Base-by-base conservation (phyloP, 2,113 vertebrate genomes). In the Periophthalmodon schlosseri region DNA sequence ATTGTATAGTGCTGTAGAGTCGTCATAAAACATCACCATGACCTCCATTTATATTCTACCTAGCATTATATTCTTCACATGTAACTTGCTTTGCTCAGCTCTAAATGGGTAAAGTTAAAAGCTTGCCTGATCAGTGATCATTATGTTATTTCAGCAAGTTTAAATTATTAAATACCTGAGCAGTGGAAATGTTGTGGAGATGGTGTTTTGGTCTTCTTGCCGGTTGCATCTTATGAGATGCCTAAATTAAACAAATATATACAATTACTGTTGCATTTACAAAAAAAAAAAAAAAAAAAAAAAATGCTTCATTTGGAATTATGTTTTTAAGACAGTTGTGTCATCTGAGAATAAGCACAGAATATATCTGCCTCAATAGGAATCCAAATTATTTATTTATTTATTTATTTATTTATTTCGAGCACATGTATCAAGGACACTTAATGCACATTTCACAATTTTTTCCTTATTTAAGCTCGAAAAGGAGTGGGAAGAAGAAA, bases 381-480 rank as follows among this genome's bases (percentile, higher is more conserved):
- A 20, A 21, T 16, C 49, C 47, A 14, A 44, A 44, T 44, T n/a
- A n/a, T n/a, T n/a, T n/a, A n/a, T n/a, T n/a, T n/a, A n/a, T n/a
- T n/a, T n/a, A n/a, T n/a, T n/a, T n/a, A n/a, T 44, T 44, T 4
- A 44, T 44, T 44, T 44, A 44, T 44, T 44, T n/a, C n/a, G 9
- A 44, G 39, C 39, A 44, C 39, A 44, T 44, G 76, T 76, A 78
- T 28, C n/a, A n/a, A n/a, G n/a, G n/a, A n/a, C n/a, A n/a, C n/a
- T n/a, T n/a, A n/a, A n/a, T n/a, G n/a, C n/a, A n/a, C n/a, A n/a
- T n/a, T n/a, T n/a, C n/a, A n/a, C n/a, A n/a, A n/a, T n/a, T n/a
- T n/a, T n/a, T n/a, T n/a, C n/a, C n/a, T n/a, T n/a, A n/a, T n/a
- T n/a, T n/a, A n/a, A n/a, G n/a, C n/a, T n/a, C n/a, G n/a, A n/a